phyloP scores from a whole-genome alignment of 2,888 invertebrate species.

The Agrochola litura region DNA sequence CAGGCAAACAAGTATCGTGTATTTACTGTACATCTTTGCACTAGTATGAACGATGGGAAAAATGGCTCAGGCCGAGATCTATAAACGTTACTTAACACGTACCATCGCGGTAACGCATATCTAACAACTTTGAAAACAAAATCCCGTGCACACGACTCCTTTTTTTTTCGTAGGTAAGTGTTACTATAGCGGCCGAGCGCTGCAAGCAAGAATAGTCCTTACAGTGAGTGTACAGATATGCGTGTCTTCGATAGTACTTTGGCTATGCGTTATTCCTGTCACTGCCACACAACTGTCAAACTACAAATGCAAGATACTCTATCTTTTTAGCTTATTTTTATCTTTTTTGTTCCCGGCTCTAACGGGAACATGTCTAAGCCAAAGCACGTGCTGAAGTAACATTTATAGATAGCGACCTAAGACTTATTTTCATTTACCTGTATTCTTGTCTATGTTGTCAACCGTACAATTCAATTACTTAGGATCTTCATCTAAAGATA shows the following conservation, averaged over 20 bases:
- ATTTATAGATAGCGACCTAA: not conserved
- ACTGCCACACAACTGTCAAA: not conserved
- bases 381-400: not conserved
- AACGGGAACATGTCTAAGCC: not conserved
- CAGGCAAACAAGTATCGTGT: not conserved
- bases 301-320: not conserved
- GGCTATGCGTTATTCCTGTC: not conserved
- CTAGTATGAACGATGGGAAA: not conserved
- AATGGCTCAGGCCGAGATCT: not conserved
- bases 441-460: not conserved
- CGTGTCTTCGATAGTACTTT: too few relatives aligned
- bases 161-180: too few relatives aligned
- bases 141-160: too few relatives aligned
- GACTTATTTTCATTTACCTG: not conserved
- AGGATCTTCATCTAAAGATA: not conserved
- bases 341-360: too few relatives aligned
- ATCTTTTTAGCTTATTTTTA: too few relatives aligned
- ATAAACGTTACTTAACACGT: not conserved
- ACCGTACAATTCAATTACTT: constrained; percentile 32
- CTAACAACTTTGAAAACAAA: too few relatives aligned
- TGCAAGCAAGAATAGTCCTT: too few relatives aligned
- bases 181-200: too few relatives aligned
- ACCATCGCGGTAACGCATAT: too few relatives aligned
- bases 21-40: not conserved
- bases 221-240: too few relatives aligned